Conservation (phyloP, 2,113 vertebrate species). For the Otocyon megalotis region DNA sequence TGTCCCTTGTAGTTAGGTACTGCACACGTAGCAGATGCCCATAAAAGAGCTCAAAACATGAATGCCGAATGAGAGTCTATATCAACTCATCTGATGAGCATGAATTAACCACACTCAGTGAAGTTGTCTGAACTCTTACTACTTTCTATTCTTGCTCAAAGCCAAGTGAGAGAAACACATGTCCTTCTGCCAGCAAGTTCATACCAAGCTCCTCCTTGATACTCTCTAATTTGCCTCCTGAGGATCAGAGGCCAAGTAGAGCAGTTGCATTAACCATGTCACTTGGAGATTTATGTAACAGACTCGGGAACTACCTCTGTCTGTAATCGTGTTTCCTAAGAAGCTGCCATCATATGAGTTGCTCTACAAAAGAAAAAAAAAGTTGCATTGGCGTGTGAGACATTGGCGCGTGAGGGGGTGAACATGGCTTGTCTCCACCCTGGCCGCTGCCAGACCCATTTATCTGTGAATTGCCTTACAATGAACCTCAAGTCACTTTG, state of each 20-base stretch:
- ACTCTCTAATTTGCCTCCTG: background rate
- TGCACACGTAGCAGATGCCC: background rate
- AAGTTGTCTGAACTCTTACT: background rate
- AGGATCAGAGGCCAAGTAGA: background rate
- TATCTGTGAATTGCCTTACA: background rate
- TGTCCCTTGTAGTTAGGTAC: background rate
- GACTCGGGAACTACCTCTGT: background rate
- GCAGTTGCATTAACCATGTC: background rate
- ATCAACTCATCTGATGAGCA: slow-evolving; percentile 1
- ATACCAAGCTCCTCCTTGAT: background rate
- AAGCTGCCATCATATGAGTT: background rate
- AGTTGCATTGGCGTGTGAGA: fast-evolving
- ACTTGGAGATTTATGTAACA: slow-evolving; percentile 21
- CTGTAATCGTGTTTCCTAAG: slow-evolving; percentile 28
- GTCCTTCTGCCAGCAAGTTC: slow-evolving; percentile 19
- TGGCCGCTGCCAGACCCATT: background rate
- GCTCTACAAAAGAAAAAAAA: background rate
- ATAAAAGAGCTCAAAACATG: background rate
- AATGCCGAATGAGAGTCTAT: background rate
- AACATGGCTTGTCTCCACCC: background rate
- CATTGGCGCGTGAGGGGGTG: background rate
- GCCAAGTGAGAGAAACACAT: background rate
- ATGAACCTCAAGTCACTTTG: background rate
- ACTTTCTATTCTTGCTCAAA: slow-evolving; percentile 68
- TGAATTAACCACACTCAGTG: background rate